Conservation (phyloP, 2,797 vertebrate genomes). For the Sus cebifrons region DNA sequence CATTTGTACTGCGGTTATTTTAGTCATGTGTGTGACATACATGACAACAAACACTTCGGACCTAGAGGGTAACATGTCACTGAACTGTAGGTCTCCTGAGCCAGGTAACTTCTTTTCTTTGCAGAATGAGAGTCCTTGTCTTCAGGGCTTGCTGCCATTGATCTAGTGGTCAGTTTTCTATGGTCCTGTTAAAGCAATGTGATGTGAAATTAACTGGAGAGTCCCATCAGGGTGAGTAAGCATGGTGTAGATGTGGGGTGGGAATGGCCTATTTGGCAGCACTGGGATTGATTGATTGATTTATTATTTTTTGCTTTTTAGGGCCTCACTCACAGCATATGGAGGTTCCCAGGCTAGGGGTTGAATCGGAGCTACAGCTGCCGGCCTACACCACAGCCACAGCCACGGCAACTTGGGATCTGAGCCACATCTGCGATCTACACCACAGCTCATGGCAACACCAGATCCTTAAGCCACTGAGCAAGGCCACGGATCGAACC, state of each 20-base stretch:
- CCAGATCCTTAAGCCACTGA: too few species aligned
- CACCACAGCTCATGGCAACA: too few species aligned
- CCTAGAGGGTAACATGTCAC: neutral
- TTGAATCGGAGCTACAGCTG: too few species aligned
- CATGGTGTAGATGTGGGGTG: neutral
- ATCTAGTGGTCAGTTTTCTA: neutral
- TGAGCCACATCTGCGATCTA: too few species aligned
- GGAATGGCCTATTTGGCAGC: neutral
- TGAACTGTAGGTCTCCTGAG: neutral
- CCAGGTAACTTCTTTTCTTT: neutral
- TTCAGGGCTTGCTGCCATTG: neutral
- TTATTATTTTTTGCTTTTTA: too few species aligned
- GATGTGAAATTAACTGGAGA: neutral
- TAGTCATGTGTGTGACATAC: neutral
- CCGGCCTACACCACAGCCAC: too few species aligned
- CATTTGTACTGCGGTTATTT: slow-evolving; percentile 21
- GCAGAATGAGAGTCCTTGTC: neutral
- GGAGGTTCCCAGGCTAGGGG: too few species aligned
- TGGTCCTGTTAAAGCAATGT: neutral
- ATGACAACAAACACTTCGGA: slow-evolving; percentile 10
- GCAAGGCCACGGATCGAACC: too few species aligned
- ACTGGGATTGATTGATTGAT: too few species aligned
- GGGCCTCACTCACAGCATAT: too few species aligned
- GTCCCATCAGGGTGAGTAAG: neutral
- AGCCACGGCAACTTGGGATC: too few species aligned